Base-by-base conservation (phyloP, 2,888 invertebrate genomes). In the Oscheius myriophilus region DNA sequence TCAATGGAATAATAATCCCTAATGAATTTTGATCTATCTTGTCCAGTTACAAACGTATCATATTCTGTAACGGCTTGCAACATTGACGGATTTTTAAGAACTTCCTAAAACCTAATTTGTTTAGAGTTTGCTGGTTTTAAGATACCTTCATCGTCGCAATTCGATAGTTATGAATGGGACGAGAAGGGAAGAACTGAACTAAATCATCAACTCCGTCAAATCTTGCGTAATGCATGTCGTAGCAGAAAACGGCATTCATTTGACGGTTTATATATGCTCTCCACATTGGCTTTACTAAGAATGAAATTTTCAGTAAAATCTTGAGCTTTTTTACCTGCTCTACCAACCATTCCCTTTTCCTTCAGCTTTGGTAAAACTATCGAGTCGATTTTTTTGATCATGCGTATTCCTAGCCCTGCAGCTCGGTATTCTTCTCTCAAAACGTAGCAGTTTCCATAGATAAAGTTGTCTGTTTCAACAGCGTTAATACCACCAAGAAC, bases 251-350 rank as follows among this genome's bases (percentile, higher is more conserved):
- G 9, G 21, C 55, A 39, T 55, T 55, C 14, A 55, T 18, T 39
- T 26, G 55, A 14, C 39, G 39, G 21, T 46, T 25, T 11, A 21
- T 39, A 65, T 65, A 65, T 6, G 26, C 18, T 9, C n/a, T 18
- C 55, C 41, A 46, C 55, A 65, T 57, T 9, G 42, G 6, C 7
- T 33, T n/a, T 43, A 57, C 66, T 65, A 18, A 65, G 58, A 53
- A 21, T 2, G 4, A 42, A 4, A 9, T 33, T 21, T 53, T 4
- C 21, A 16, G 6, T 9, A 18, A 52, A 18, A 9, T 52, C 9
- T 52, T 12, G n/a, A n/a, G n/a, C n/a, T n/a, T 14, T 18, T 21
- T 9, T 25, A 65, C 66, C 66, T 55, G 23, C 66, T 65, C 66
- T 45, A 12, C 49, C 66, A 7, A 65, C 33, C 11, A 57, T 18